Base-by-base conservation (phyloP, 2,888 invertebrate genomes). In the Drosophila ustulata region DNA sequence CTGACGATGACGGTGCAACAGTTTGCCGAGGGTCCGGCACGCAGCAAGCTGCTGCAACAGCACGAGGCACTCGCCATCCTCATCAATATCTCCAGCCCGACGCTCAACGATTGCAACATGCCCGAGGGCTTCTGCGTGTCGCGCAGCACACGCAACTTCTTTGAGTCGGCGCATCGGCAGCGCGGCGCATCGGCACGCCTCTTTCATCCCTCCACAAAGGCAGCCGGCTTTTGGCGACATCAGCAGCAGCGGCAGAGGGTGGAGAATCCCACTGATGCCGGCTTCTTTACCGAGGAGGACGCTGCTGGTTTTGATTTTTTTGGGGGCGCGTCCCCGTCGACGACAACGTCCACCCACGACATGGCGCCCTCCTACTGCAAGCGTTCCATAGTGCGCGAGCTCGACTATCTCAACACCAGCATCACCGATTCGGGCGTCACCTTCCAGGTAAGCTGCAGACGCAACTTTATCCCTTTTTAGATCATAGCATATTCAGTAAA, bases 11-110 rank as follows among this genome's bases (percentile, higher is more conserved):
- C 95, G 0, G 96, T 97, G 0, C 95, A 96, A 90, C 96, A 97
- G 92, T 97, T 97, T 91, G 96, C 97, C 0, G 96, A 96, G 84
- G 96, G 96, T 0, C 96, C 97, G 0, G 96, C 96, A 0, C 94
- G 95, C 53, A 96, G 96, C 11, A 93, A 93, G n/a, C 92, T 97
- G 7, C 93, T 97, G 28, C 94, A 95, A 0, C 95, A 96, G 91
- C 94, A 96, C 1, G 97, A 97, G 90, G 95, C 96, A 11, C 95
- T 96, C 88, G 95, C 96, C 0, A 95, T 97, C 63, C 93, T 97
- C 1, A 96, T 97, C 94, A 96, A 97, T 91, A 96, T 97, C 67
- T 95, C 96, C 23, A 96, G 96, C 23, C 94, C 95, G 25, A 94
- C 93, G 52, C 93, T 94, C n/a, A 94, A 94, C 8, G 95, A 95